phyloP scores from a whole-genome alignment of 2,113 vertebrate species.

The Himantopus leucocephalus region DNA sequence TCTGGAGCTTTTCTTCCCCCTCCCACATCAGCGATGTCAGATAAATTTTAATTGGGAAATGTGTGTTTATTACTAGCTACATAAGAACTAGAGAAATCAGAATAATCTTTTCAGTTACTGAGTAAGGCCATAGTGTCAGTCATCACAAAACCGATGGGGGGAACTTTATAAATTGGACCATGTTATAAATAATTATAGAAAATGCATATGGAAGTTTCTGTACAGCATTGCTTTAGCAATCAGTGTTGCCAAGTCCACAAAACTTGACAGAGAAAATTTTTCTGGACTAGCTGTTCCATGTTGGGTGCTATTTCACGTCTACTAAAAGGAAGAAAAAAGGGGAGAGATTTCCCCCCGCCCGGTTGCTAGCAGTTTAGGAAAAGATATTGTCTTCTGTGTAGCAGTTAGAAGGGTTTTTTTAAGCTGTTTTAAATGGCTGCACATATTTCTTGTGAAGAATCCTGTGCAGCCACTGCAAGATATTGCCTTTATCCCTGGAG shows the following conservation, averaged over 20 bases:
- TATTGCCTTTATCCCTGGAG: background rate
- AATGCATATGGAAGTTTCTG: background rate
- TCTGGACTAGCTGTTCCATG: background rate
- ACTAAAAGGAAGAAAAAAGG: background rate
- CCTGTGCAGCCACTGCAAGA: background rate
- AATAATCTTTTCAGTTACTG: constrained; percentile 2
- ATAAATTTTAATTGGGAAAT: constrained; percentile 15
- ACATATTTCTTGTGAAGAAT: constrained; percentile 7
- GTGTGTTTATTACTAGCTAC: background rate
- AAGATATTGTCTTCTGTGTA: background rate
- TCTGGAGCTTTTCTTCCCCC: background rate
- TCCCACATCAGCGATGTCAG: background rate
- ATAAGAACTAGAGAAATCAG: background rate
- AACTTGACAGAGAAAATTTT: background rate
- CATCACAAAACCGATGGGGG: background rate
- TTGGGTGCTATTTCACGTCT: background rate
- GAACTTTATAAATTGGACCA: background rate
- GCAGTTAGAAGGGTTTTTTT: background rate
- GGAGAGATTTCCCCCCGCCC: background rate
- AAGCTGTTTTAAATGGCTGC: constrained; percentile 1
- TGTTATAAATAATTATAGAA: constrained; percentile 18
- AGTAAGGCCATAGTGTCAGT: background rate
- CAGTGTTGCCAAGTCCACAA: background rate
- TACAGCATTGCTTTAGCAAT: background rate
- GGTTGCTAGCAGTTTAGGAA: background rate